Evolutionary conservation across 2,113 vertebrate species (phyloP).

Genomic region (Rafetus swinhoei): DNA sequence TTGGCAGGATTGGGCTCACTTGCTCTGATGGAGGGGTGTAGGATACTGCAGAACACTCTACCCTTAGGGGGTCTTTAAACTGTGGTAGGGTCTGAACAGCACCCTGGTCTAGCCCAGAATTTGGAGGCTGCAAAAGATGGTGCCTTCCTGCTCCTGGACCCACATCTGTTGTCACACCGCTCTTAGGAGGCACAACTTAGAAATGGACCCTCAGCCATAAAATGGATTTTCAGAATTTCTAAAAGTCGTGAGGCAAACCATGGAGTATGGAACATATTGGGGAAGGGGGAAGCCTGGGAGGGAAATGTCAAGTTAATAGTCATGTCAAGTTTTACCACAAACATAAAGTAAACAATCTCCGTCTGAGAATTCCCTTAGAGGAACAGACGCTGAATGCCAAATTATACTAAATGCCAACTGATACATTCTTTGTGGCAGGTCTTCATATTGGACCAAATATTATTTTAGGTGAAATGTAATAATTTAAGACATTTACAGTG

Average conservation of each 20-base stretch:
- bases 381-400: not conserved
- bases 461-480: not conserved
- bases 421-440: not conserved
- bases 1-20: not conserved
- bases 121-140: not conserved
- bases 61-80: not conserved
- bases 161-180: too few relatives aligned
- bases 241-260: not conserved
- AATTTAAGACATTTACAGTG: not conserved
- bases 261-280: not conserved
- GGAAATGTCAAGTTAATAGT: not conserved
- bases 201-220: not conserved
- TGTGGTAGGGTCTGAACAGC: not conserved
- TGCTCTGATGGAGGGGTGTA: not conserved
- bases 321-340: not conserved
- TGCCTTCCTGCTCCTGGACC: not conserved
- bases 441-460: not conserved
- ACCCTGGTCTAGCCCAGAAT: not conserved
- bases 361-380: not conserved
- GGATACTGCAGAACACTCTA: not conserved
- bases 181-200: too few relatives aligned
- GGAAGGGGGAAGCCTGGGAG: not conserved
- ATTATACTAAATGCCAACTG: not conserved
- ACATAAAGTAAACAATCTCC: not conserved
- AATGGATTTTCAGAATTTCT: not conserved